phyloP scores from a whole-genome alignment of 2,888 invertebrate species.

The Nomada fabriciana region DNA sequence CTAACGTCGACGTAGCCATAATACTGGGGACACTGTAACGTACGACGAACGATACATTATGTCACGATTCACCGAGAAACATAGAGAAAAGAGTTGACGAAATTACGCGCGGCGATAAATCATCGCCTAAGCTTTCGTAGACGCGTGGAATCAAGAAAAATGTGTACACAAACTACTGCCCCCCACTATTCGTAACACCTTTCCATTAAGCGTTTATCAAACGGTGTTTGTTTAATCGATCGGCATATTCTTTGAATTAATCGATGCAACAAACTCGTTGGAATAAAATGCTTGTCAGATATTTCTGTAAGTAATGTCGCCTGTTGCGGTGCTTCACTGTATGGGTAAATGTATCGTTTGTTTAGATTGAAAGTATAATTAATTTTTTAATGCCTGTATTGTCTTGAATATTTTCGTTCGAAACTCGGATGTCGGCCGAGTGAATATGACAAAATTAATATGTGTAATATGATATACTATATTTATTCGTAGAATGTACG shows the following conservation, averaged over 20 bases:
- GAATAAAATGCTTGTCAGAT: no score
- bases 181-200: conserved; percentile 5
- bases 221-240: background rate
- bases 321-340: no score
- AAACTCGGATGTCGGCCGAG: no score
- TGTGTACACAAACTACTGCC: conserved; percentile 25
- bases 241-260: background rate
- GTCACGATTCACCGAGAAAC: conserved; percentile 49
- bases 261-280: background rate
- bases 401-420: no score
- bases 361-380: no score
- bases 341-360: no score
- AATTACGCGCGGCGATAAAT: conserved; percentile 60
- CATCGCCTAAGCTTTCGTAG: conserved; percentile 50
- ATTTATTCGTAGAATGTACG: no score
- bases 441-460: no score
- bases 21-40: conserved; percentile 59
- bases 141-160: conserved; percentile 58
- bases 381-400: no score
- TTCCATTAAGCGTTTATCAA: conserved; percentile 23
- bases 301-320: no score
- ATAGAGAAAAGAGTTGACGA: conserved; percentile 61
- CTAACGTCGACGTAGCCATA: conserved; percentile 44
- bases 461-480: no score
- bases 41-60: conserved; percentile 64